A percentile compares a stretch with the other conserved stretches of the same genome.
Conservation (phyloP, 2,113 vertebrate genomes). For the Dicaeum eximium region DNA sequence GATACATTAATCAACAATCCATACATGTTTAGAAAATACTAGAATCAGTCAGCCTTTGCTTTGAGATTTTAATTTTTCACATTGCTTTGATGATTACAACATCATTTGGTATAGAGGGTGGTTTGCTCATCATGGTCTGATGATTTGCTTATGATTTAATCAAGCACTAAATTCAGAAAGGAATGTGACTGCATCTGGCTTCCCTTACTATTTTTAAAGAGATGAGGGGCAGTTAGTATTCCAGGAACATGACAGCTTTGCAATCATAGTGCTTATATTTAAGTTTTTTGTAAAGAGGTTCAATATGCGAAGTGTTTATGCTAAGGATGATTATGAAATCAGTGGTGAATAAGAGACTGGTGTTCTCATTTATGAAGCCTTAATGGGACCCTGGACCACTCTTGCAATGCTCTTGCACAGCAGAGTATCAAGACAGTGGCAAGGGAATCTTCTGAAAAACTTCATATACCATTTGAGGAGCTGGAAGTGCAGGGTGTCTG, state of each 20-base stretch:
- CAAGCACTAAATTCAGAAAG: neutral
- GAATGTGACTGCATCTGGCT: conserved; percentile 1
- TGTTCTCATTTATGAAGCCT: neutral
- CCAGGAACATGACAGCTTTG: neutral
- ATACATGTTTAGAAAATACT: neutral
- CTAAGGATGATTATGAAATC: neutral
- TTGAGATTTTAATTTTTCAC: neutral
- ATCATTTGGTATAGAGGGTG: neutral
- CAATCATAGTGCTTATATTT: neutral
- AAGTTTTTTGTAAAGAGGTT: neutral
- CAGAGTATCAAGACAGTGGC: neutral
- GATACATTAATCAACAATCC: neutral
- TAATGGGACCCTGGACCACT: neutral
- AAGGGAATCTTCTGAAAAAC: neutral
- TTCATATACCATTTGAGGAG: neutral
- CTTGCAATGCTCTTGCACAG: neutral
- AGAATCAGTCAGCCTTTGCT: neutral
- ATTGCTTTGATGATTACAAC: neutral
- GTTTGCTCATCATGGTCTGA: neutral
- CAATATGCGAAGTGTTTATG: neutral
- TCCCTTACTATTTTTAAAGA: conserved; percentile 4
- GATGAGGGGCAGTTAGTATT: neutral
- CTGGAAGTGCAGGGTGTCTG: neutral
- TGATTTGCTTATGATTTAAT: conserved; percentile 24
- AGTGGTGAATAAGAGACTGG: neutral